phyloP scores from a whole-genome alignment of 1,140 invertebrate species.

The Meteorus sp. region DNA sequence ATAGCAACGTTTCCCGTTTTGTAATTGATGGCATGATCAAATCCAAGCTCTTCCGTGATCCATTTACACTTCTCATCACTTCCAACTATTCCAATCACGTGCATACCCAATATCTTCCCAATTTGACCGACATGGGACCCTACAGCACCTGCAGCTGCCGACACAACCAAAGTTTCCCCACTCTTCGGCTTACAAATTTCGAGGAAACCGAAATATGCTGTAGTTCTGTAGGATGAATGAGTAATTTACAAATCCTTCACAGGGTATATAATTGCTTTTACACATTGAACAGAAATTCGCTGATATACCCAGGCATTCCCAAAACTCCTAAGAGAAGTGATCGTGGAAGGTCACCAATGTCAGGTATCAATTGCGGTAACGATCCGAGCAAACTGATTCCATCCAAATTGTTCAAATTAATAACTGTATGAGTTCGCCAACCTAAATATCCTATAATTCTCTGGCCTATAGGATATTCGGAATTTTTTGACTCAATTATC shows the following conservation, averaged over 20 bases:
- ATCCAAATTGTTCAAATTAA: constrained; percentile 31
- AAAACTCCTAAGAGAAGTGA: constrained; percentile 65
- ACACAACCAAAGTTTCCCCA: constrained; percentile 71
- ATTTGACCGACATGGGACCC: constrained; percentile 75
- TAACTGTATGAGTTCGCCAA: constrained; percentile 62
- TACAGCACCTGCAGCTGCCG: constrained; percentile 68
- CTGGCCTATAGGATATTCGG: constrained; percentile 64
- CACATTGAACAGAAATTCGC: too few relatives aligned
- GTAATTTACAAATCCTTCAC: too few relatives aligned
- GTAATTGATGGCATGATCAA: constrained; percentile 74
- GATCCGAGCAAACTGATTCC: not conserved
- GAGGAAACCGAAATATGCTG: constrained; percentile 74
- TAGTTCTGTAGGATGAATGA: constrained; percentile 60
- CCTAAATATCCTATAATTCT: constrained; percentile 63
- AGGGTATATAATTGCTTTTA: too few relatives aligned
- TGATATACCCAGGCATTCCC: constrained; percentile 69
- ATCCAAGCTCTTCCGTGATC: constrained; percentile 67
- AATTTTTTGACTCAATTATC: constrained; percentile 67
- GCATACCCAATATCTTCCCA: constrained; percentile 69
- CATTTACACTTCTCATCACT: constrained; percentile 71
- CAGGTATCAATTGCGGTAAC: constrained; percentile 57
- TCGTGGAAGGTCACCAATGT: constrained; percentile 60
- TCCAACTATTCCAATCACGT: constrained; percentile 73
- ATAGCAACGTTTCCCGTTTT: constrained; percentile 63
- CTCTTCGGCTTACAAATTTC: constrained; percentile 69